These are phyloP conservation scores for Microcebus murinus DNA, from an alignment of 2,113 vertebrate species.

Conservation along the genomic window DNA sequence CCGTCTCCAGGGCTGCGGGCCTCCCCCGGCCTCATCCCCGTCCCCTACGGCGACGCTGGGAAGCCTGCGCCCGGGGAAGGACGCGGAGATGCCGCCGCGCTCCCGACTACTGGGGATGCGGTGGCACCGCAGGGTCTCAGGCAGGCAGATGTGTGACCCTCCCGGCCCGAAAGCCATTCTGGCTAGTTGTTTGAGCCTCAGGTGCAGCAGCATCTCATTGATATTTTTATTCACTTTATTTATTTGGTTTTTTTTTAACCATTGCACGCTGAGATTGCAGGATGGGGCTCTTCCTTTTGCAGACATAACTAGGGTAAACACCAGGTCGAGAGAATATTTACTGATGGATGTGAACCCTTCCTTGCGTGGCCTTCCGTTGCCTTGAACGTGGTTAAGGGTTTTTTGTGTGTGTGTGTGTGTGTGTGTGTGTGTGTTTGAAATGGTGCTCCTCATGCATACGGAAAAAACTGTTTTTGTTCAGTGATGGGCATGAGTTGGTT, in stretches of 20 bases:
- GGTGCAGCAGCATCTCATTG: background rate
- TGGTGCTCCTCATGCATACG: constrained; percentile 41
- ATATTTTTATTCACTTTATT: background rate
- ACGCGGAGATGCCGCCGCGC: background rate
- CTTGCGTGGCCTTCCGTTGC: background rate
- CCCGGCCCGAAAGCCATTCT: background rate
- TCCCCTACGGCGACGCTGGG: background rate
- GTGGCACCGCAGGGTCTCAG: background rate
- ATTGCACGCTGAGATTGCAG: background rate
- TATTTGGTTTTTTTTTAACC: background rate
- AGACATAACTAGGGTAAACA: background rate
- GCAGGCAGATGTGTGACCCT: constrained; percentile 57
- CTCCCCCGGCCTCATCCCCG: background rate
- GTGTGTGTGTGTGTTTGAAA: constrained; percentile 7
- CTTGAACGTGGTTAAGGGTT: constrained; percentile 49
- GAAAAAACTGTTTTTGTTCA: constrained; percentile 64
- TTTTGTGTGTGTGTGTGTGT: no score
- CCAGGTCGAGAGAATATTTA: constrained; percentile 33
- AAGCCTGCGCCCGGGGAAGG: background rate
- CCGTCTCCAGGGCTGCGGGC: constrained; percentile 54
- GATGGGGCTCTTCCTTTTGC: background rate
- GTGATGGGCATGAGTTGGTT: constrained; percentile 40
- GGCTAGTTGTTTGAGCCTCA: background rate
- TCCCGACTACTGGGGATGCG: background rate
- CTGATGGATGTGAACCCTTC: background rate